phyloP scores from a whole-genome alignment of 1,140 invertebrate genomes.

The Phymorhynchus buccinoides region DNA sequence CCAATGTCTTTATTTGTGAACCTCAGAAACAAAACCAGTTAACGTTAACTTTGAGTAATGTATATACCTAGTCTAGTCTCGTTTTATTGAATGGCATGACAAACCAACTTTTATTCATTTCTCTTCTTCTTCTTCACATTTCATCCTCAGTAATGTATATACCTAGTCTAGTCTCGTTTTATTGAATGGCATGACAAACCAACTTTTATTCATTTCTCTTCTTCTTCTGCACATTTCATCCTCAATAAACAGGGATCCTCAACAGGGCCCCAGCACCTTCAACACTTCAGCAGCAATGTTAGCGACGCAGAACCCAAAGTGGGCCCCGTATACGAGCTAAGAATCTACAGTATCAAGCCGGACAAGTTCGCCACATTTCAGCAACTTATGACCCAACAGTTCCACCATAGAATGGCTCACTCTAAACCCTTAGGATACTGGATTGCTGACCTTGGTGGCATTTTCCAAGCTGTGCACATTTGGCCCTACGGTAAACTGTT shows the following conservation, averaged over 20 bases:
- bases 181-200: background rate
- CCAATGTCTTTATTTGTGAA: too few species aligned
- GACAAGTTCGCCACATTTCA: slow-evolving; percentile 64
- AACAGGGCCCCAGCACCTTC: background rate
- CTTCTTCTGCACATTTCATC: background rate
- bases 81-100: background rate
- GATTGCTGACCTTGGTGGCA: slow-evolving; percentile 71
- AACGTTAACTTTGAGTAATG: too few species aligned
- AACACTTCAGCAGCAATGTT: background rate
- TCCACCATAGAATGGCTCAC: slow-evolving; percentile 66
- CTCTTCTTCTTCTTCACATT: background rate
- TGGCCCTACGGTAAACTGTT: slow-evolving; percentile 73
- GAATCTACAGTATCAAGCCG: slow-evolving; percentile 59
- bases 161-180: background rate
- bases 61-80: too few species aligned
- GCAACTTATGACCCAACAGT: slow-evolving; percentile 64
- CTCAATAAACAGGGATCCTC: background rate
- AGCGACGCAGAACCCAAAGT: background rate
- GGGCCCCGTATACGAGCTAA: slow-evolving; percentile 64
- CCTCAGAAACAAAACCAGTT: too few species aligned
- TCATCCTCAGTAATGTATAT: too few species aligned
- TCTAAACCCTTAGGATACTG: slow-evolving; percentile 71
- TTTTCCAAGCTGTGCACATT: slow-evolving; percentile 72
- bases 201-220: background rate
- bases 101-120: background rate